Evolutionary conservation across 2,113 vertebrate genomes (phyloP).

Genomic region (Hydrolagus affinis): DNA sequence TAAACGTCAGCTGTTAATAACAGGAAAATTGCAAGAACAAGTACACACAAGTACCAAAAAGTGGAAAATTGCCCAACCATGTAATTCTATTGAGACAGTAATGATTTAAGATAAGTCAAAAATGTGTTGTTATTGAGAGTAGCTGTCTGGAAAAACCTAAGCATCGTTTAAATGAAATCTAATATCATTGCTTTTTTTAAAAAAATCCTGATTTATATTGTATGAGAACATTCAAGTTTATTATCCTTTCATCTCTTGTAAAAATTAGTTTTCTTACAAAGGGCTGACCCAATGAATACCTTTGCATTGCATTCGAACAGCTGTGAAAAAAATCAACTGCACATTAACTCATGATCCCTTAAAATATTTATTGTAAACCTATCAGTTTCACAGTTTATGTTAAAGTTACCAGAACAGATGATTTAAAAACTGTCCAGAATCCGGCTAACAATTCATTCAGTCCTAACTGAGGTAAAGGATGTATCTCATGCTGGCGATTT

Average conservation of each 20-base stretch:
- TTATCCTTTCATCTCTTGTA: neutral
- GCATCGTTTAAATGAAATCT: too few relatives aligned
- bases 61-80: neutral
- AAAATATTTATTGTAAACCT: neutral
- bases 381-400: neutral
- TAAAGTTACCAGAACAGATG: neutral
- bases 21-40: neutral
- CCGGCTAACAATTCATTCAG: neutral
- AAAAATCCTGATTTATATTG: too few relatives aligned
- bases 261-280: neutral
- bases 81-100: neutral
- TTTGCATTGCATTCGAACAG: neutral
- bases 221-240: too few relatives aligned
- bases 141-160: too few relatives aligned
- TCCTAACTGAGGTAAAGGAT: too few relatives aligned
- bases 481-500: too few relatives aligned
- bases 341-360: neutral
- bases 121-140: too few relatives aligned
- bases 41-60: neutral
- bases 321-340: neutral
- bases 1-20: neutral
- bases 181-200: too few relatives aligned
- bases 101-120: too few relatives aligned
- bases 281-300: too few relatives aligned
- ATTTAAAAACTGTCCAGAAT: neutral